phyloP scores from a whole-genome alignment of 2,113 vertebrate genomes.

The Cavia aperea region DNA sequence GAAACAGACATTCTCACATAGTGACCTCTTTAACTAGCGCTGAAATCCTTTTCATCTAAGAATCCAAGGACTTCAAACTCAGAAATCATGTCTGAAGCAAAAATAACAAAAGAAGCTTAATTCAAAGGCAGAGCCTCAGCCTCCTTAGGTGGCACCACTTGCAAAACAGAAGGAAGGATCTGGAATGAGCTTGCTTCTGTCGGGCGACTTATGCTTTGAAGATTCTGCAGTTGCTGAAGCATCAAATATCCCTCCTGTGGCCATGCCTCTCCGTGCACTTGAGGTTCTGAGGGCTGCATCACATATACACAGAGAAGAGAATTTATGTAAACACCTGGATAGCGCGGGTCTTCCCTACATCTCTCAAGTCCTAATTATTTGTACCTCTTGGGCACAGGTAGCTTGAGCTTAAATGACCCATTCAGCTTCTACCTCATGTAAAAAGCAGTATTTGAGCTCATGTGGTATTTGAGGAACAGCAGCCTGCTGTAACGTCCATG shows the following conservation, averaged over 20 bases:
- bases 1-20: background rate
- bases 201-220: background rate
- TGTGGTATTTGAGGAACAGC: background rate
- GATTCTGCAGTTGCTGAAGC: background rate
- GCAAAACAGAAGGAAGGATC: background rate
- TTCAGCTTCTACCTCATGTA: background rate
- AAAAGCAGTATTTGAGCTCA: background rate
- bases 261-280: background rate
- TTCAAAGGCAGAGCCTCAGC: background rate
- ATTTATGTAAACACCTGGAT: no score
- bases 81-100: slow-evolving; percentile 25
- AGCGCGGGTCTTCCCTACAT: background rate
- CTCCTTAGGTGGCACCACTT: background rate
- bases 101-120: slow-evolving; percentile 24
- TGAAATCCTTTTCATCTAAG: slow-evolving; percentile 37
- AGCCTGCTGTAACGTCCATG: background rate
- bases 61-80: slow-evolving; percentile 49
- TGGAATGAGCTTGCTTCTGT: background rate
- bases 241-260: background rate
- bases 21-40: background rate
- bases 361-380: background rate
- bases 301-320: background rate
- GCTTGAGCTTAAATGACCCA: background rate
- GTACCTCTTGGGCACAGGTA: background rate
- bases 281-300: background rate